phyloP scores from a whole-genome alignment of 2,113 vertebrate genomes.

The Toxotes jaculatrix region DNA sequence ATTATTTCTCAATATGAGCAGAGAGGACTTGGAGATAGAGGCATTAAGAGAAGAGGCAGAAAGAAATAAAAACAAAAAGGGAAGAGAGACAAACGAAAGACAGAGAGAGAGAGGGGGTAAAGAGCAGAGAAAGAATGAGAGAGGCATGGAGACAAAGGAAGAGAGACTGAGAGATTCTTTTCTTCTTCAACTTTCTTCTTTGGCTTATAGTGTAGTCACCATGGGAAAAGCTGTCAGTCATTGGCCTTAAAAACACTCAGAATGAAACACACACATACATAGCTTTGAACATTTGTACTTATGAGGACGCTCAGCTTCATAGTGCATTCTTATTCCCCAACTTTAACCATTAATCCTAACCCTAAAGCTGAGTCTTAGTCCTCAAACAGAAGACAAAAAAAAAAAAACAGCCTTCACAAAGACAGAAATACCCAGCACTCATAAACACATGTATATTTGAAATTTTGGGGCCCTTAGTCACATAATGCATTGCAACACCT shows the following conservation, averaged over 20 bases:
- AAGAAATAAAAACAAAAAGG: not conserved
- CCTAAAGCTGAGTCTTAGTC: not conserved
- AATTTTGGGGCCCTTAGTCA: not conserved
- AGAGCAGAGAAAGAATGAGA: not conserved
- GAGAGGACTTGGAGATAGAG: not conserved
- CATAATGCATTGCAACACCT: not conserved
- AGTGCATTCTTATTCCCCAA: not conserved
- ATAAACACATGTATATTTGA: not conserved
- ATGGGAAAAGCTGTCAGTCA: constrained; percentile 29
- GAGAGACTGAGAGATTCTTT: not conserved
- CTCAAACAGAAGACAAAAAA: not conserved
- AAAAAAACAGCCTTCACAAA: not conserved
- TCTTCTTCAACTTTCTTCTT: constrained; percentile 28
- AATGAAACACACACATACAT: not conserved
- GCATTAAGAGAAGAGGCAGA: not conserved
- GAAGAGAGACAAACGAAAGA: not conserved
- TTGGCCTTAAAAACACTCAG: not conserved
- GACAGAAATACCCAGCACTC: not conserved
- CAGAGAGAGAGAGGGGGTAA: not conserved
- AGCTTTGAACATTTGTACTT: not conserved
- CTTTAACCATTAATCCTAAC: not conserved
- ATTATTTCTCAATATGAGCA: not conserved
- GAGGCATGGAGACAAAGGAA: not conserved
- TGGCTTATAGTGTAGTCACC: constrained; percentile 8
- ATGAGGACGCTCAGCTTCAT: not conserved